phyloP scores from a whole-genome alignment of 2,113 vertebrate genomes.

The Alosa alosa region DNA sequence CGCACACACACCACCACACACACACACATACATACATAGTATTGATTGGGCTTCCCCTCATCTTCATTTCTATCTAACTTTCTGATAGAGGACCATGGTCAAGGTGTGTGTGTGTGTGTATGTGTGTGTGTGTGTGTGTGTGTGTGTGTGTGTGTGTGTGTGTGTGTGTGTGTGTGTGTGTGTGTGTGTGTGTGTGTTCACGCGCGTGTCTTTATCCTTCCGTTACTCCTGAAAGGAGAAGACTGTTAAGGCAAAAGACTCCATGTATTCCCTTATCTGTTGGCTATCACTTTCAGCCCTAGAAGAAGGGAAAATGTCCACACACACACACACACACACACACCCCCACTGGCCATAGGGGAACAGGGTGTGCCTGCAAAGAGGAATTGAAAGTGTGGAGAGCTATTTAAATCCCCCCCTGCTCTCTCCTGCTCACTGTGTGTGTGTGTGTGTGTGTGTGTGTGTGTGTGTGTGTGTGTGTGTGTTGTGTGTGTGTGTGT shows the following conservation, averaged over 20 bases:
- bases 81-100: background rate
- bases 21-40: no score
- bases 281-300: no score
- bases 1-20: no score
- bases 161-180: constrained; percentile 40
- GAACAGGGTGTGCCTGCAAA: constrained; percentile 71
- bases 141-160: constrained; percentile 1
- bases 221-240: no score
- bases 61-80: no score
- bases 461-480: background rate
- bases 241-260: no score
- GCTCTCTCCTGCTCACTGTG: constrained; percentile 29
- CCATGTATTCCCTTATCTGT: no score
- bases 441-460: constrained; percentile 20
- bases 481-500: constrained; percentile 22
- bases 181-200: background rate
- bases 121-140: background rate
- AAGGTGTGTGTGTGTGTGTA: background rate
- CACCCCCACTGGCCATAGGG: constrained; percentile 4
- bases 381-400: constrained; percentile 70
- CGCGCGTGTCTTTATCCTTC: background rate
- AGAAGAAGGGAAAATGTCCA: no score
- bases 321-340: no score
- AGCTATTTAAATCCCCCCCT: constrained; percentile 66
- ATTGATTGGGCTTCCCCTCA: no score